A percentile compares a stretch with the other conserved stretches of the same genome.
These are phyloP conservation scores for Amblyopsis rosae DNA, from an alignment of 2,113 vertebrate genomes.

Conservation along the genomic window DNA sequence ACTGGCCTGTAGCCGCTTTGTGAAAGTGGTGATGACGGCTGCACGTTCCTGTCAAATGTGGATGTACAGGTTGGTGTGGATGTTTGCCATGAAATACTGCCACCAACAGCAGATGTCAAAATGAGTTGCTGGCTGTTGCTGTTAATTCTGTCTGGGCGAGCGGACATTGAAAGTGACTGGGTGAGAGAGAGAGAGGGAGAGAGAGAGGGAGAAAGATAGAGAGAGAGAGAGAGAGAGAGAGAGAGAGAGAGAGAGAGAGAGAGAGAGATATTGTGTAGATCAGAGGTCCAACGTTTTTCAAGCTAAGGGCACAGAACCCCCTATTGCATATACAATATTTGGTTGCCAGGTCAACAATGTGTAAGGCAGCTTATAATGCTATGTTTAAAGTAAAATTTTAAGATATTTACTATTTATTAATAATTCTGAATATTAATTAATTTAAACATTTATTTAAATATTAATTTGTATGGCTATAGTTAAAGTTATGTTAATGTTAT, in stretches of 20 bases:
- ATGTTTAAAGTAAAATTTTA: no score
- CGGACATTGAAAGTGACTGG: slow-evolving; percentile 37
- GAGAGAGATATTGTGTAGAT: no score
- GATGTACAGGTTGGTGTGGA: slow-evolving; percentile 57
- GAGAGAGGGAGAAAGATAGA: background rate
- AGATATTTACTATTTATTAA: no score
- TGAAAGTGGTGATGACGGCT: slow-evolving; percentile 64
- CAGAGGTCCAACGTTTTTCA: no score
- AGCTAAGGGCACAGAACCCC: no score
- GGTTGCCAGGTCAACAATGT: no score
- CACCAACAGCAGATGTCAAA: slow-evolving; percentile 73
- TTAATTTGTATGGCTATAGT: no score
- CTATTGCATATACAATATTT: no score
- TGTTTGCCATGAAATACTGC: slow-evolving; percentile 73
- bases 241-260: background rate
- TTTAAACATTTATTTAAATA: no score
- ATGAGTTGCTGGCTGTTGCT: slow-evolving; percentile 70
- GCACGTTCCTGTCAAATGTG: slow-evolving; percentile 63
- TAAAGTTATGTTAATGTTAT: no score
- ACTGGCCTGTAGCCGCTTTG: slow-evolving; percentile 59
- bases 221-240: background rate
- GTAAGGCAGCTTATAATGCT: no score
- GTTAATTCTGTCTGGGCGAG: slow-evolving; percentile 67
- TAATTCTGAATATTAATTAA: no score
- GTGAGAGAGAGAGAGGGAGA: background rate